Base-by-base conservation (phyloP, 2,113 vertebrate species). In the Ceratotherium simum region DNA sequence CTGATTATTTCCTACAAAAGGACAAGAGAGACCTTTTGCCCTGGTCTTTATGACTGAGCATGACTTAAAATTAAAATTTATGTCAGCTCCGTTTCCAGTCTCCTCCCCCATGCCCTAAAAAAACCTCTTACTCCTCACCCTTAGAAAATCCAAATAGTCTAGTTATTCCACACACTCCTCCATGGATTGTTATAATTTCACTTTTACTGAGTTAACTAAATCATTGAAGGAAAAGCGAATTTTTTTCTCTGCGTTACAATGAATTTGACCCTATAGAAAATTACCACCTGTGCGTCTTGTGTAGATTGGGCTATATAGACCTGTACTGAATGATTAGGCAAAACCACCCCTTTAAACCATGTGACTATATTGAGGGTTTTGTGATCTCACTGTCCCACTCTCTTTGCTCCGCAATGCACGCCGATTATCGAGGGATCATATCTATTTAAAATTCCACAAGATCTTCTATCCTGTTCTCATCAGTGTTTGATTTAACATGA, bases 61-160 rank as follows among this genome's bases (percentile, higher is more conserved):
- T n/a, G n/a, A 69, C 51, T 96, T 95, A 96, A 97, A 91, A 69
- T 96, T 95, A 96, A 97, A 91, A 69, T 81, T 73, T 48, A 69
- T 58, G 33, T 58, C 60, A 72, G 23, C 10, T 83, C 17, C 20
- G 46, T 33, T 33, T 80, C 70, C 9, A 65, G 39, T 73, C 67
- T 67, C 64, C 42, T 25, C 20, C 11, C 0, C 27, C 8, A 31
- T 13, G 2, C 14, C 46, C 58, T 36, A 21, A 33, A 62, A 62
- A 78, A 92, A 2, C n/a, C 29, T 75, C 20, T 95, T 65, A 48
- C 18, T 69, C 29, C 21, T 90, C 75, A 67, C 21, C n/a, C 4
- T 10, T 48, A 70, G 31, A 88, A 70, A 84, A 82, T 72, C 39
- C 82, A 84, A 82, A 39, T 42, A 81, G 85, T 72, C 31, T 48